phyloP scores from a whole-genome alignment of 2,797 vertebrate species.

The Peromyscus aztecus region DNA sequence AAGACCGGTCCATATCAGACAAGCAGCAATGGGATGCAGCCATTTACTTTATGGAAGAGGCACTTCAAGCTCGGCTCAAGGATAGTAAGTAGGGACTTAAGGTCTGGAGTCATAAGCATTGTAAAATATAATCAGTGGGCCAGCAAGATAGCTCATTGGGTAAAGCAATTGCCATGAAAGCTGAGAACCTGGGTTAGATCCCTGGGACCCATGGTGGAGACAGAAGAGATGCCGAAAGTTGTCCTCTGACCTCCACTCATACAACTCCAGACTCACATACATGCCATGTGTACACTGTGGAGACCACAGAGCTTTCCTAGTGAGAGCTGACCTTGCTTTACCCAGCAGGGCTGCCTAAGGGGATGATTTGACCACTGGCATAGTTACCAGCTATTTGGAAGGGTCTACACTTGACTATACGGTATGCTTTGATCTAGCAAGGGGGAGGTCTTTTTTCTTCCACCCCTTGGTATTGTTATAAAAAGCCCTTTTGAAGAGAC shows the following conservation, averaged over 20 bases:
- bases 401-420: too few relatives aligned
- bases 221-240: not conserved
- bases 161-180: not conserved
- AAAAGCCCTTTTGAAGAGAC: too few relatives aligned
- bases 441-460: too few relatives aligned
- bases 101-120: not conserved
- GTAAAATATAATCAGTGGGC: not conserved
- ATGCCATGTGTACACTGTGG: not conserved
- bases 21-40: conserved; percentile 99
- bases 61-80: conserved; percentile 95
- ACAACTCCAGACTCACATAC: too few relatives aligned
- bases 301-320: too few relatives aligned
- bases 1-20: conserved; percentile 98
- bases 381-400: too few relatives aligned
- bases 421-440: too few relatives aligned
- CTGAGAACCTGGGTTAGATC: not conserved
- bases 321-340: too few relatives aligned
- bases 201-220: not conserved
- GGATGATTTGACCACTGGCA: too few relatives aligned
- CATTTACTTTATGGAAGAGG: conserved; percentile 99
- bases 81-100: conserved; percentile 92
- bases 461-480: too few relatives aligned
- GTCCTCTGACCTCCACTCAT: not conserved
- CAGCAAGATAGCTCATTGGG: not conserved
- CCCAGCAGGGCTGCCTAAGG: too few relatives aligned